A percentile compares a stretch with the other conserved stretches of the same genome.
phyloP scores from a whole-genome alignment of 2,888 invertebrate genomes.

The Plagodis pulveraria region DNA sequence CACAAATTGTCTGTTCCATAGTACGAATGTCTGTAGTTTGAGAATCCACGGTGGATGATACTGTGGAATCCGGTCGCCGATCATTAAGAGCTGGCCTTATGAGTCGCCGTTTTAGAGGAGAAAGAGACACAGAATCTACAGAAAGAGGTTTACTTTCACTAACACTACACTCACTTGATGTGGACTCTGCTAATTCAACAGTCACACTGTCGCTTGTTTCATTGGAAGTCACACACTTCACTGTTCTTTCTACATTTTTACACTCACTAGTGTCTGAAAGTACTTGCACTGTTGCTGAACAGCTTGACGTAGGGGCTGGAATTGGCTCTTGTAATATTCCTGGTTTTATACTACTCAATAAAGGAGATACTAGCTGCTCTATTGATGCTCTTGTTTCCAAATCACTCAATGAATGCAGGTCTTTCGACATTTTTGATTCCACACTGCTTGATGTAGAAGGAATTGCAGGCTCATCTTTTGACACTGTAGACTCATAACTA shows the following conservation, averaged over 20 bases:
- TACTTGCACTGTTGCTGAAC: slow-evolving; percentile 61
- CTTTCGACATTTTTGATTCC: background rate
- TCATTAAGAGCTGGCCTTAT: slow-evolving; percentile 71
- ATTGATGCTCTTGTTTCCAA: background rate
- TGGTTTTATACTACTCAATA: background rate
- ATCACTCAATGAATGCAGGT: background rate
- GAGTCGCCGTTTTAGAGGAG: slow-evolving; percentile 69
- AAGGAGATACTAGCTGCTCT: background rate
- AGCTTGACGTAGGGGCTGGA: slow-evolving; percentile 56
- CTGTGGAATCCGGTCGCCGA: slow-evolving; percentile 75
- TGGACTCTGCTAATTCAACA: slow-evolving; percentile 79
- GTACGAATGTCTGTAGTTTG: slow-evolving; percentile 55
- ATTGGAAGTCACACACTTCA: slow-evolving; percentile 77
- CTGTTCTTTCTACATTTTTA: slow-evolving; percentile 65
- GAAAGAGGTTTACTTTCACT: slow-evolving; percentile 60
- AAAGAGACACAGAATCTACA: slow-evolving; percentile 56
- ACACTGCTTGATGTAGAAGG: background rate
- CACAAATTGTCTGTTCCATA: slow-evolving; percentile 58
- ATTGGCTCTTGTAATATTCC: background rate
- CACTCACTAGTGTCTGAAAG: slow-evolving; percentile 59
- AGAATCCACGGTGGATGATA: slow-evolving; percentile 77
- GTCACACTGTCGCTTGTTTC: slow-evolving; percentile 73
- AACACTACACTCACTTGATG: slow-evolving; percentile 77
- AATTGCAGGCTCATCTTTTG: background rate
- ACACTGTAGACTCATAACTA: background rate